Base-by-base conservation (phyloP, 2,888 invertebrate genomes). In the Proisotoma minuta region DNA sequence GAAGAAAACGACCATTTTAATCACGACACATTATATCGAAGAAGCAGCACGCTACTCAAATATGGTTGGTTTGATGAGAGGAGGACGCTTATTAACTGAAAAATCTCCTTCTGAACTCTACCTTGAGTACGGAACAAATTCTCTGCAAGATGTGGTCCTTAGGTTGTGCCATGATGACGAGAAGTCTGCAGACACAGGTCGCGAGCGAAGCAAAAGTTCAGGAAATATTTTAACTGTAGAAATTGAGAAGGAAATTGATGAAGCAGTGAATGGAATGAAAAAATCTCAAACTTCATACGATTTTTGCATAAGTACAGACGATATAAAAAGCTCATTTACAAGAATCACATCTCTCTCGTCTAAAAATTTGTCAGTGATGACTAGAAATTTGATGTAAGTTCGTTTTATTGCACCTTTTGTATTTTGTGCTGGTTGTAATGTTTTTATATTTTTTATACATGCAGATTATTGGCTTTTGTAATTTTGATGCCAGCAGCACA, bases 81-180 rank as follows among this genome's bases (percentile, higher is more conserved):
- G 89, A 76, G 95, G 95, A 0, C 84, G 88, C 58, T 82, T 95
- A 54, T 79, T 95, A 74, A 94, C 94, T 1, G 95, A 95, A 80
- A 89, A 93, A 78, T 88, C 87, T 15, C 95, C 95, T 0, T 86
- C 87, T 71, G 86, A 86, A 12, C 65, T 70, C 5, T 82, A 94
- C 51, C 82, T 94, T 51, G 83, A 87, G 51, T 91, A 91, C 81
- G 85, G 84, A 76, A 89, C 90, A 76, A 84, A 85, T 67, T 87
- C 88, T n/a, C 81, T 96, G 3, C 95, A 96, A 78, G 93, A 92
- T 74, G 93, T 95, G 3, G 95, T 95, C 80, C 82, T 95, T 62
- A 91, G 91, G 79, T 81, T 96, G 23, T 81, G 81, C 26, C 49
- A 47, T 10, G 47, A 22, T 24, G 65, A 65, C 20, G 51, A 51